A percentile compares a stretch with the other conserved stretches of the same genome.
Evolutionary conservation across 2,113 vertebrate genomes (phyloP).

Genomic region (Cyprinodon variegatus): DNA sequence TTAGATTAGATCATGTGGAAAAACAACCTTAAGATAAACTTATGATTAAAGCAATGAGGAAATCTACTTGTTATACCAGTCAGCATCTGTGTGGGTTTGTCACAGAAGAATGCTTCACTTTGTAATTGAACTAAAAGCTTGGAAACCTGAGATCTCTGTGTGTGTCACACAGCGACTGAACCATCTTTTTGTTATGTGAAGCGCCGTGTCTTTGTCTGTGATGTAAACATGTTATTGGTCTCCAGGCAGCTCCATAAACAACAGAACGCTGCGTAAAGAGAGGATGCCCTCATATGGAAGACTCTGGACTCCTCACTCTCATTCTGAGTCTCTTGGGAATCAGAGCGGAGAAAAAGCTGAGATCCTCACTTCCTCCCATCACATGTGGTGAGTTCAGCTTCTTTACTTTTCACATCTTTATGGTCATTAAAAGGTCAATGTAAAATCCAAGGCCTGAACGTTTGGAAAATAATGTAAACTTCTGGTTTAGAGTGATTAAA

Average conservation of each 20-base stretch:
- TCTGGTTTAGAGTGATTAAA: too few relatives aligned
- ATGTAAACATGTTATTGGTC: conserved; percentile 40
- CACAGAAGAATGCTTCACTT: not conserved
- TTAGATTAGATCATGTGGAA: too few relatives aligned
- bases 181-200: conserved; percentile 8
- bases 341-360: not conserved
- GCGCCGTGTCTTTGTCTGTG: not conserved
- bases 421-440: not conserved
- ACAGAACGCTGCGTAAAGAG: not conserved
- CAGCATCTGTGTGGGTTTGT: conserved; percentile 9
- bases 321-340: not conserved
- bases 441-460: too few relatives aligned
- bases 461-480: too few relatives aligned
- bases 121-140: conserved; percentile 56
- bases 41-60: too few relatives aligned
- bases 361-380: not conserved
- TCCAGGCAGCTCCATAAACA: conserved; percentile 49
- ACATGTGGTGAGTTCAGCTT: conserved; percentile 6
- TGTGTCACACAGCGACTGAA: not conserved
- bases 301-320: not conserved
- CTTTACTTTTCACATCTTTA: not conserved
- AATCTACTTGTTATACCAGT: not conserved
- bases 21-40: too few relatives aligned
- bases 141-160: conserved; percentile 45
- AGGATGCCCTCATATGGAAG: conserved; percentile 16